These are phyloP conservation scores for Amiota mariae DNA, from an alignment of 2,888 invertebrate genomes.

Conservation along the genomic window DNA sequence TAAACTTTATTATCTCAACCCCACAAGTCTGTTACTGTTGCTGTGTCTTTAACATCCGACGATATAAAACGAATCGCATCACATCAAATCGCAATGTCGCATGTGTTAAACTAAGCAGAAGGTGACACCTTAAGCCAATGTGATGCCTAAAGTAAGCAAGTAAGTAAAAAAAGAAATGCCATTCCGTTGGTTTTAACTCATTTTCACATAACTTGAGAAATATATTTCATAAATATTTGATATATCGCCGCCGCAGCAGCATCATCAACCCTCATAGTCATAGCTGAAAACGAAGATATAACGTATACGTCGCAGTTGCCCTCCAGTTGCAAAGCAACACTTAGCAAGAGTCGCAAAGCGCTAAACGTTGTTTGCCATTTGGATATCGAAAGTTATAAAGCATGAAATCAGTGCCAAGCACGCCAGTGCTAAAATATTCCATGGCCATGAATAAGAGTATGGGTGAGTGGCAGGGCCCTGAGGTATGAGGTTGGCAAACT, in stretches of 20 bases:
- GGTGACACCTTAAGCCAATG: conserved; percentile 13
- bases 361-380: conserved; percentile 61
- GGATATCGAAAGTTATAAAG: conserved; percentile 72
- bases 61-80: conserved; percentile 22
- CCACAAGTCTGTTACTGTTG: neutral
- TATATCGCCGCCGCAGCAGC: conserved; percentile 45
- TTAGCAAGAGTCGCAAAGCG: conserved; percentile 48
- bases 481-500: conserved; percentile 41
- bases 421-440: conserved; percentile 47
- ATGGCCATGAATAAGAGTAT: neutral
- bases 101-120: conserved; percentile 4
- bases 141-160: conserved; percentile 1
- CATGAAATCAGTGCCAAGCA: conserved; percentile 71
- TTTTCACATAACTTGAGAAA: conserved; percentile 59
- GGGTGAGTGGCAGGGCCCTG: neutral
- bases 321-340: conserved; percentile 62
- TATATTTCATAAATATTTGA: conserved; percentile 64
- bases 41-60: conserved; percentile 26
- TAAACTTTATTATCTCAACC: conserved; percentile 65
- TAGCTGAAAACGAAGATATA: conserved; percentile 33
- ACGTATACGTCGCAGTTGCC: conserved; percentile 55
- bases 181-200: conserved; percentile 66
- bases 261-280: no score
- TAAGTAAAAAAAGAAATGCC: conserved; percentile 31
- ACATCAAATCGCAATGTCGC: neutral